These are phyloP conservation scores for Solenopsis fugax DNA, from an alignment of 1,140 invertebrate species.

Conservation along the genomic window DNA sequence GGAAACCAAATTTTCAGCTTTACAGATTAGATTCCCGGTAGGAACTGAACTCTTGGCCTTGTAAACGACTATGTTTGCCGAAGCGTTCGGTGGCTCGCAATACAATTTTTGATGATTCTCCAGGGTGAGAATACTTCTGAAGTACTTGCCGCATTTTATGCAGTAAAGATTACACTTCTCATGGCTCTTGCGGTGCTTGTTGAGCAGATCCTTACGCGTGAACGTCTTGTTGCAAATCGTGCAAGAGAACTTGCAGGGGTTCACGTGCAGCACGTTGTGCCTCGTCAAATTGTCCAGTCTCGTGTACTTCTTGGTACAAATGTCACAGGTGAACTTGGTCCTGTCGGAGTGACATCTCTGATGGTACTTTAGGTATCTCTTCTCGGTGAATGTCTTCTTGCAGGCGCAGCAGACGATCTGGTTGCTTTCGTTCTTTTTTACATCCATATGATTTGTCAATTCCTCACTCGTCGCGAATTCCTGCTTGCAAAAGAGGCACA, in stretches of 20 bases:
- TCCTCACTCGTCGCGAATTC: constrained; percentile 74
- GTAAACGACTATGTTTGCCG: not conserved
- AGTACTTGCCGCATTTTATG: constrained; percentile 79
- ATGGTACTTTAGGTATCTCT: constrained; percentile 82
- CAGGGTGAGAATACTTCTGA: constrained; percentile 78
- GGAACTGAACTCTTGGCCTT: not conserved
- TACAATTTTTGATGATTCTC: constrained; percentile 75
- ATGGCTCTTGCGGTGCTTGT: constrained; percentile 82
- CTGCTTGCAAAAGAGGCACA: constrained; percentile 80
- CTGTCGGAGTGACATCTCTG: constrained; percentile 80
- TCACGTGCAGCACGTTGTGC: constrained; percentile 83
- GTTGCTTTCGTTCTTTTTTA: constrained; percentile 73
- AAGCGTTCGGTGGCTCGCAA: constrained; percentile 9
- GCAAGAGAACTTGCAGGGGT: constrained; percentile 83
- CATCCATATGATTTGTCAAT: constrained; percentile 77
- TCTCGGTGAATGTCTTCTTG: constrained; percentile 80
- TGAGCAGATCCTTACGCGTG: constrained; percentile 82
- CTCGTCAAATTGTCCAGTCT: constrained; percentile 82
- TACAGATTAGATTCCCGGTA: not conserved
- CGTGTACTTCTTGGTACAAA: constrained; percentile 82
- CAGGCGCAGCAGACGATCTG: constrained; percentile 81
- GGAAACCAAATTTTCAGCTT: constrained; percentile 21
- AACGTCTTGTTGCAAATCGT: constrained; percentile 81
- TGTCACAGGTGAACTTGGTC: constrained; percentile 81
- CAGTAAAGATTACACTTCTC: constrained; percentile 80